phyloP scores from a whole-genome alignment of 1,140 invertebrate species.

The Bombus waltoni region DNA sequence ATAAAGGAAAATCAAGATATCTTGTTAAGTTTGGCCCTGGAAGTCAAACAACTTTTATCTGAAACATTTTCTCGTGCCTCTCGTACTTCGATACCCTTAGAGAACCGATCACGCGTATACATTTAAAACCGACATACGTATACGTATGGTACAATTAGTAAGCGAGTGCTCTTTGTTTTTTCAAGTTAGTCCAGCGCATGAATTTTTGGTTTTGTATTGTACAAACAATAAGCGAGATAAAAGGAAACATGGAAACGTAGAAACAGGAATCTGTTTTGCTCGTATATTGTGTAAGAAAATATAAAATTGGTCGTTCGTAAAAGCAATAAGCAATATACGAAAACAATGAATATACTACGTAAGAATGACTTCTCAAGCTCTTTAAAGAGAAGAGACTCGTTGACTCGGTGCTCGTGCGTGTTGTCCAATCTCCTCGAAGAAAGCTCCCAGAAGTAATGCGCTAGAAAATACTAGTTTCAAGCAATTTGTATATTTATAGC shows the following conservation, averaged over 20 bases:
- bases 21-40: no score
- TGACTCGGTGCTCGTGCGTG: not conserved
- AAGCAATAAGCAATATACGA: no score
- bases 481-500: constrained; percentile 26
- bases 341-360: not conserved
- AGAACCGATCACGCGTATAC: no score
- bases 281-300: not conserved
- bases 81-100: no score
- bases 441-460: not conserved
- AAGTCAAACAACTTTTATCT: no score
- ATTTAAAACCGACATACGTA: not conserved
- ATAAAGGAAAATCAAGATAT: no score
- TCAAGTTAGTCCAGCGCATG: not conserved
- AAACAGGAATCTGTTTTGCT: not conserved
- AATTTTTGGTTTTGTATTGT: not conserved
- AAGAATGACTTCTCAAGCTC: not conserved
- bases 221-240: not conserved
- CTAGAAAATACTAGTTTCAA: not conserved
- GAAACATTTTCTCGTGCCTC: no score
- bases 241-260: not conserved
- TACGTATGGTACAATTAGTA: not conserved
- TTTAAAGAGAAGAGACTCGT: not conserved
- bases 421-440: not conserved
- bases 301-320: not conserved
- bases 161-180: not conserved